Evolutionary conservation across 2,888 invertebrate genomes (phyloP), one percentile per base, ranked within the genome.

Genomic region (Suillia variegata): DNA sequence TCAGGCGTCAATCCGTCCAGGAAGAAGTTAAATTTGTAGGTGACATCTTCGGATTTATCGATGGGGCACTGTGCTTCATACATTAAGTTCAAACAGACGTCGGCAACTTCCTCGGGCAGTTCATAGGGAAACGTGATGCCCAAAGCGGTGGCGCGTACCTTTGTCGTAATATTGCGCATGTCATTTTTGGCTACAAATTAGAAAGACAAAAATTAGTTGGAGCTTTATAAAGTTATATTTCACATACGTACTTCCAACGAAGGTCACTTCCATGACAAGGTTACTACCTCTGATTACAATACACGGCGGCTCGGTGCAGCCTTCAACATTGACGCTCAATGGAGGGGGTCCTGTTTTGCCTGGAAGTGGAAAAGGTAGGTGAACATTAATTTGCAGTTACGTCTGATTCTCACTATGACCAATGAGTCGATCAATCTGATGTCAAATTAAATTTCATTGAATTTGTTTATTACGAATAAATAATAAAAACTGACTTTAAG

Each of bases 21-120:
- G 42, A 71, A 78, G 55, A 82, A 74, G 10, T 68, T 68, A 15
- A 82, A 77, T 13, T 70, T 56, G 49, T 82, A 82, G 0, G 72
- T 71, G 13, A 71, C 78, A 63, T 76, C 74, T 63, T 82, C 81
- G 21, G 64, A 70, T 18, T 65, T 63, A 42, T 77, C 67, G 12
- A 82, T 66, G 13, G 82, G 81, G 52, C 82, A 82, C 2, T 63
- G 62, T 51, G 76, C 78, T 2, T 68, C 77, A 10, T 77, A 65
- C 52, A 74, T 18, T 10, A 79, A 65, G 58, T 77, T 72, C 0
- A 31, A 21, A 60, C 82, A 82, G 1, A 77, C 80, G 58, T 79
- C 61, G 21, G 75, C 69, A 0, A 76, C 60, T 0, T 76, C 74
- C 0, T 71, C 69, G 38, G 80, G 77, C 33, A 82, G 60, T 0